Evolutionary conservation across 2,888 invertebrate species (phyloP).

Genomic region (Toxonevra muliebris): DNA sequence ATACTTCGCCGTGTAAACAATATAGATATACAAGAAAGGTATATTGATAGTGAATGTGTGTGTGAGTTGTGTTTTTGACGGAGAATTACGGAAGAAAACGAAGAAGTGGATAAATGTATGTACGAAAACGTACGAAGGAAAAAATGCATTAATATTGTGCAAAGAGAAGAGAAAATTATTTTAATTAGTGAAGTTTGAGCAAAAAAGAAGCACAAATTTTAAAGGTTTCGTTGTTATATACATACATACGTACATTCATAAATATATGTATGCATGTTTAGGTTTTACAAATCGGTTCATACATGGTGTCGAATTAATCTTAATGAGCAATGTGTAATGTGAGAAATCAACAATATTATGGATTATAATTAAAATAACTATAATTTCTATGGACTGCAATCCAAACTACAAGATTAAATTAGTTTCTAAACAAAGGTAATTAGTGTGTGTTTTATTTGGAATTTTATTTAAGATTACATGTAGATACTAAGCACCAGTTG

Average conservation of each 20-base stretch:
- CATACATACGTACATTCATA: slow-evolving; percentile 4
- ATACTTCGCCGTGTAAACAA: not conserved
- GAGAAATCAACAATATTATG: too few species aligned
- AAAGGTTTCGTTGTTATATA: not conserved
- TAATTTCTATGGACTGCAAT: too few species aligned
- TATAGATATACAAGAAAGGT: too few species aligned
- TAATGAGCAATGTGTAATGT: too few species aligned
- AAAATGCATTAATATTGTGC: slow-evolving; percentile 10
- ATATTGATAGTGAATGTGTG: not conserved
- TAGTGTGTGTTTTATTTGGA: too few species aligned
- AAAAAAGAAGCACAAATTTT: not conserved
- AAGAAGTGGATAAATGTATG: slow-evolving; percentile 6
- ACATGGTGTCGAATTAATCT: not conserved
- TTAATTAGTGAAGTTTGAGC: not conserved
- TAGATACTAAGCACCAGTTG: too few species aligned
- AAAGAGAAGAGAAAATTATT: slow-evolving; percentile 15
- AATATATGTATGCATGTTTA: not conserved
- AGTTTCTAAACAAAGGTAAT: too few species aligned
- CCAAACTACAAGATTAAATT: too few species aligned
- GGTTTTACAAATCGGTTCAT: not conserved
- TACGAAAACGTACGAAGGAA: not conserved
- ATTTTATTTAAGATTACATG: too few species aligned
- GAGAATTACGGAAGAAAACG: not conserved
- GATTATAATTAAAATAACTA: too few species aligned
- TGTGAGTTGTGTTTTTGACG: not conserved